Percentiles rank a stretch among this genome's conserved stretches.
phyloP scores from a whole-genome alignment of 1,140 invertebrate genomes.

The Saccostrea cuccullata region DNA sequence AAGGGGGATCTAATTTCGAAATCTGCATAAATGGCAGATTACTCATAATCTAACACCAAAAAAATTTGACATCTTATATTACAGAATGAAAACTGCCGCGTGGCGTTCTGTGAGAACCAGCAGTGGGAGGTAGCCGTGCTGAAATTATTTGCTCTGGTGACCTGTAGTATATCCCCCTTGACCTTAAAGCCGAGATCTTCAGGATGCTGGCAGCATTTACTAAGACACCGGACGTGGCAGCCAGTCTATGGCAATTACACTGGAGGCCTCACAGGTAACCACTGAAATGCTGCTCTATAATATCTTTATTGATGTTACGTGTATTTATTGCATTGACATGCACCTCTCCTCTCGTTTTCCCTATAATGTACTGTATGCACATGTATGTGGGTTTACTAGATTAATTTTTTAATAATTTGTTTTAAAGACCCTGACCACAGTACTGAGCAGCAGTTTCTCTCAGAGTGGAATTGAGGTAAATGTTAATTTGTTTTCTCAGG shows the following conservation, averaged over 20 bases:
- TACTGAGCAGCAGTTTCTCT: neutral
- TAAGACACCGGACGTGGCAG: slow-evolving; percentile 86
- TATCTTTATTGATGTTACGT: too few relatives aligned
- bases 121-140: slow-evolving; percentile 89
- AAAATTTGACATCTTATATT: slow-evolving; percentile 29
- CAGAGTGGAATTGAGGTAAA: neutral
- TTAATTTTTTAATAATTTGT: neutral
- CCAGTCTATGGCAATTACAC: slow-evolving; percentile 90
- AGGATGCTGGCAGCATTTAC: slow-evolving; percentile 87
- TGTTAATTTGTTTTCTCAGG: too few relatives aligned
- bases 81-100: slow-evolving; percentile 87
- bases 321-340: too few relatives aligned
- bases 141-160: slow-evolving; percentile 89
- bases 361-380: neutral
- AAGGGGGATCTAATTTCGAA: too few relatives aligned
- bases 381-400: neutral
- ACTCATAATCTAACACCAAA: too few relatives aligned
- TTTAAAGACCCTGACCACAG: slow-evolving; percentile 50
- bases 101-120: slow-evolving; percentile 90
- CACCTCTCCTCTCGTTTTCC: too few relatives aligned
- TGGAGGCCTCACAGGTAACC: slow-evolving; percentile 90
- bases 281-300: neutral
- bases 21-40: neutral
- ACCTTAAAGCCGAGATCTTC: slow-evolving; percentile 90
- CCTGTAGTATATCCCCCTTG: slow-evolving; percentile 91